These are phyloP conservation scores for Scomber japonicus DNA, from an alignment of 2,113 vertebrate genomes.

Conservation along the genomic window DNA sequence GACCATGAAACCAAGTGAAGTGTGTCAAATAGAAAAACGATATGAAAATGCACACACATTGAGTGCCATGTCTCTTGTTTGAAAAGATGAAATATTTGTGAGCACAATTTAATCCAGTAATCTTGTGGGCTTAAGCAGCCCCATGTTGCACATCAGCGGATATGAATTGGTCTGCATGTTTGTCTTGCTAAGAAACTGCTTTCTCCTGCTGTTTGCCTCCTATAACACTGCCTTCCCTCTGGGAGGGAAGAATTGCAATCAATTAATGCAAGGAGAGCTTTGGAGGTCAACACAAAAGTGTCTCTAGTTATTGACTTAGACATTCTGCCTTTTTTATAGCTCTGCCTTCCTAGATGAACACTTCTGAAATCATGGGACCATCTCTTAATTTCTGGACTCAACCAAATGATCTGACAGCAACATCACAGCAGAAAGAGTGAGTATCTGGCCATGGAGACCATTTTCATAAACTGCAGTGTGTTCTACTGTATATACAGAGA, in stretches of 20 bases:
- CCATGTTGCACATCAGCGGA: slow-evolving; percentile 46
- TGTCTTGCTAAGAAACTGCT: slow-evolving; percentile 53
- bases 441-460: not conserved
- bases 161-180: slow-evolving; percentile 60
- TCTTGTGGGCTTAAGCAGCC: slow-evolving; percentile 36
- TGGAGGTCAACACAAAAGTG: slow-evolving; percentile 81
- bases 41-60: slow-evolving; percentile 8
- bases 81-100: slow-evolving; percentile 40
- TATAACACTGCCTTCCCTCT: slow-evolving; percentile 63
- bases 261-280: slow-evolving; percentile 80
- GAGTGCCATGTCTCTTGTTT: not conserved
- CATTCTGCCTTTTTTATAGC: slow-evolving; percentile 46
- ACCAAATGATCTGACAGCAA: slow-evolving; percentile 29
- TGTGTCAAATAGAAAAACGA: slow-evolving; percentile 3
- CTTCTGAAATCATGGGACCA: slow-evolving; percentile 13
- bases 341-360: slow-evolving; percentile 33
- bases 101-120: slow-evolving; percentile 43
- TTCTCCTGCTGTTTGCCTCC: slow-evolving; percentile 62
- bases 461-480: slow-evolving; percentile 25
- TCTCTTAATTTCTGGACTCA: slow-evolving; percentile 27
- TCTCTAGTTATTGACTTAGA: slow-evolving; percentile 73
- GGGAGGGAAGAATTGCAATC: slow-evolving; percentile 77
- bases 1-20: slow-evolving; percentile 29
- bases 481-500: not conserved
- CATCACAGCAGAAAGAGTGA: slow-evolving; percentile 13